Evolutionary conservation across 2,113 vertebrate genomes (phyloP), one percentile per base, ranked within the genome.

Genomic region (Nibea coibor): DNA sequence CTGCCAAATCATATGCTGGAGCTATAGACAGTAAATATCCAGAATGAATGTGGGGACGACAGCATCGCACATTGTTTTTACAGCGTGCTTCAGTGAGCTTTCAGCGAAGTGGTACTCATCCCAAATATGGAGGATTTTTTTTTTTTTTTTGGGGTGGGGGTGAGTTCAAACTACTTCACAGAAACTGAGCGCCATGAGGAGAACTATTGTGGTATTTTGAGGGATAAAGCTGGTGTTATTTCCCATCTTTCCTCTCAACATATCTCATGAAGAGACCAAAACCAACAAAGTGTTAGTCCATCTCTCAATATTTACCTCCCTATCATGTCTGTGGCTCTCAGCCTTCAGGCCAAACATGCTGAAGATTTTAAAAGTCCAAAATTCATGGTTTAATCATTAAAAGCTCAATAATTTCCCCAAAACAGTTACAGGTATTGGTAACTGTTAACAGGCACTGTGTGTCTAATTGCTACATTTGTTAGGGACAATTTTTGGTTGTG

Each of bases 1-100:
- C 89, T 91, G 90, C 85, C 88, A 90, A 86, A 86, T 90, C 83
- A 85, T 87, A 80, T 76, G 83, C 83, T 72, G 79, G 19, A 73
- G 78, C 75, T 70, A 78, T 42, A 77, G 78, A 80, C 72, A 74
- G 62, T 90, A 67, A 84, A 87, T 83, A 81, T 82, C 73, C 72
- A 57, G 74, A 83, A 82, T 69, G 56, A 75, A 56, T 76, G 72
- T 54, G 24, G 26, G 61, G 62, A 80, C 66, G 48, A 78, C 43
- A 45, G 47, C 86, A 69, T 58, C 76, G 67, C 26, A 77, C 63
- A 26, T 64, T 78, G 81, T 85, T 80, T 82, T 89, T 76, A 76
- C 70, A 24, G 28, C 63, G 70, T 16, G 62, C 51, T 67, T 51
- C 68, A 45, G 31, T 81, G 81, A 71, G 47, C 28, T 58, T 66